Evolutionary conservation across 2,113 vertebrate species (phyloP).

Genomic region (Callipepla californica): DNA sequence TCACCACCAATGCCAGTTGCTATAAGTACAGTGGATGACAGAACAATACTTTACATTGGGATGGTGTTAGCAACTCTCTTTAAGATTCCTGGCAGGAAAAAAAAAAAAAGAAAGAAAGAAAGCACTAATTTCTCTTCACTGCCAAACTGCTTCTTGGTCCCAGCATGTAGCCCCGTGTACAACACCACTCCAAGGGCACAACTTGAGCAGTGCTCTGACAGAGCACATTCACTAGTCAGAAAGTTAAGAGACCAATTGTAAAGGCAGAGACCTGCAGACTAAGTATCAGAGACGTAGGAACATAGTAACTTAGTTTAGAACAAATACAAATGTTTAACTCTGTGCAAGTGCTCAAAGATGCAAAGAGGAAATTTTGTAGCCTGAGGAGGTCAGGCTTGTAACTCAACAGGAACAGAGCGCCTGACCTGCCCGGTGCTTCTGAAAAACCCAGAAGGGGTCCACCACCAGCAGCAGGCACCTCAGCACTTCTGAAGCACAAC

Average conservation of each 20-base stretch:
- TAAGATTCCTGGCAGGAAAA: neutral
- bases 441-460: neutral
- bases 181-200: neutral
- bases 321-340: neutral
- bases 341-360: neutral
- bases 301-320: neutral
- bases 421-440: neutral
- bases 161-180: neutral
- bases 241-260: neutral
- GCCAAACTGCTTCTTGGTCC: neutral
- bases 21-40: neutral
- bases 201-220: fast-evolving
- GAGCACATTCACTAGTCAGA: neutral
- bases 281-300: neutral
- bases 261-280: neutral
- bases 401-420: neutral
- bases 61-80: neutral
- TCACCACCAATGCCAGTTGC: neutral
- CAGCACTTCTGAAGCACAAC: neutral
- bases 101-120: too few species aligned
- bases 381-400: neutral
- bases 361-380: neutral
- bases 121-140: neutral
- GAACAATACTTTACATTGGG: neutral
- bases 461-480: neutral